These are phyloP conservation scores for Minunthozetes semirufus DNA, from an alignment of 2,888 invertebrate genomes.

Conservation along the genomic window DNA sequence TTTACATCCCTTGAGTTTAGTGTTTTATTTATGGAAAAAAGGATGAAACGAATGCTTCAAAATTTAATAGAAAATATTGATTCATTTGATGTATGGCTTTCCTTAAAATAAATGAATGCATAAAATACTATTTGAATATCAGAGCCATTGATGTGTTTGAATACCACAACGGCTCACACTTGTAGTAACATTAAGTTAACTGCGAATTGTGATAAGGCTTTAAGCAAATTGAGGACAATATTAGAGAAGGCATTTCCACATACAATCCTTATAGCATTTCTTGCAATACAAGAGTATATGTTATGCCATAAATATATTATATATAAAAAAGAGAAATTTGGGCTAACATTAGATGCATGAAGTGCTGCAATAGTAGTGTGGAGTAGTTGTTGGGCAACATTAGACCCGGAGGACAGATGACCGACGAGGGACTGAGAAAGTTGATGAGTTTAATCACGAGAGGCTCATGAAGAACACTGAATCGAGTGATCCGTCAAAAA, in stretches of 20 bases:
- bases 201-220: conserved; percentile 23
- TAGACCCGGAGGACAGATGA: conserved; percentile 18
- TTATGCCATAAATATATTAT: conserved; percentile 15
- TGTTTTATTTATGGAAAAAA: no score
- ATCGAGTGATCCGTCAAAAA: conserved; percentile 18
- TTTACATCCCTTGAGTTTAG: no score
- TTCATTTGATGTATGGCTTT: neutral
- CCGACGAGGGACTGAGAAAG: conserved; percentile 12
- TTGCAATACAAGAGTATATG: neutral
- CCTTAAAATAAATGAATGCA: conserved; percentile 18
- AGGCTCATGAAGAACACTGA: neutral
- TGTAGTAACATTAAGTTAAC: conserved; percentile 22
- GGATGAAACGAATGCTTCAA: neutral
- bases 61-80: neutral
- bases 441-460: conserved; percentile 18
- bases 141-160: conserved; percentile 16
- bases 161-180: conserved; percentile 4
- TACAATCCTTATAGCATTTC: neutral
- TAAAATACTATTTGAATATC: conserved; percentile 11
- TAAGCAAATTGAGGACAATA: conserved; percentile 1
- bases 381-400: neutral
- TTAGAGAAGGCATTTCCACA: neutral
- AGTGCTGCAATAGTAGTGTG: neutral
- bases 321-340: neutral
- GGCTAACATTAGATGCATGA: neutral